Conservation (phyloP, 2,888 invertebrate species). For the Elysia crispata region DNA sequence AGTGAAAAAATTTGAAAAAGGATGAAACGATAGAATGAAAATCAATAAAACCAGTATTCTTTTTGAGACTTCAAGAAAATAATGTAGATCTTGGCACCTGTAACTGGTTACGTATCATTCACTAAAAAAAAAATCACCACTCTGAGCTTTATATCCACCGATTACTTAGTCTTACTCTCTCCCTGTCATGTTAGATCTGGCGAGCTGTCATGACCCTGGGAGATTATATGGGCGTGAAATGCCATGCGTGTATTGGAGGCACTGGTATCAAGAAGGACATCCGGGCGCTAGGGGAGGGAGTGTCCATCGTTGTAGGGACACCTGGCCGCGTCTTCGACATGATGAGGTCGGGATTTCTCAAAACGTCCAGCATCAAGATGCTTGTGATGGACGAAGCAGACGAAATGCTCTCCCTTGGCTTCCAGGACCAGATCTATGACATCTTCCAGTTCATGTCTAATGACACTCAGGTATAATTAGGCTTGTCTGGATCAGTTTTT, state of each 20-base stretch:
- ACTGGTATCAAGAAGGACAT: conserved; percentile 99
- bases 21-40: no score
- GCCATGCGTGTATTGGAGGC: conserved; percentile 99
- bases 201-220: conserved; percentile 97
- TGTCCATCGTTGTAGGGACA: conserved; percentile 98
- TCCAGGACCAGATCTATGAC: conserved; percentile 99
- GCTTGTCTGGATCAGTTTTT: no score
- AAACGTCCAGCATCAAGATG: conserved; percentile 92
- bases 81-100: no score
- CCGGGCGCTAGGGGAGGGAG: conserved; percentile 93
- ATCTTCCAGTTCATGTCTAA: conserved; percentile 94
- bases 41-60: no score
- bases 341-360: conserved; percentile 93
- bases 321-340: conserved; percentile 98
- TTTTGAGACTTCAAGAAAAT: no score
- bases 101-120: no score
- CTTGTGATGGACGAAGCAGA: conserved; percentile 99
- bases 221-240: conserved; percentile 98
- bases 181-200: no score
- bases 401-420: conserved; percentile 99
- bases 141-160: no score
- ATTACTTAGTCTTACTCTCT: no score
- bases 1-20: no score
- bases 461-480: conserved; percentile 90
- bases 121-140: no score